These are phyloP conservation scores for Nymphalis urticae DNA, from an alignment of 2,888 invertebrate species.

Conservation along the genomic window DNA sequence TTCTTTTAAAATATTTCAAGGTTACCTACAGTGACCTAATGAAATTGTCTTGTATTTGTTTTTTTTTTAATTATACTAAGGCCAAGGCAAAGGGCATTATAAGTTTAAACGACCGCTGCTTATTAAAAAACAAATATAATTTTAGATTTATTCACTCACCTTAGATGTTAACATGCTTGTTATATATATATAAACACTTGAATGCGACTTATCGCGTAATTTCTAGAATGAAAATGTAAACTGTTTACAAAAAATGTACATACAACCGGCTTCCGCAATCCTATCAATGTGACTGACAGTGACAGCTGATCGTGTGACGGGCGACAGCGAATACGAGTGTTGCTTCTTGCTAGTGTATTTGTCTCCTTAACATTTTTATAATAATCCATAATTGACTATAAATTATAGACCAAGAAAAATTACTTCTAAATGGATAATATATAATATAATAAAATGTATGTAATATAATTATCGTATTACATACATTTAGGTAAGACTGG, in stretches of 20 bases:
- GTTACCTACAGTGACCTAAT: too few species aligned
- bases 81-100: slow-evolving; percentile 16
- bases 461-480: too few species aligned
- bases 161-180: slow-evolving; percentile 40
- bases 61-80: slow-evolving; percentile 18
- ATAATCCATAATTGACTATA: too few species aligned
- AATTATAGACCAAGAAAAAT: too few species aligned
- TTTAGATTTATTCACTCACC: slow-evolving; percentile 27
- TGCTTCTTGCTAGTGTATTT: too few species aligned
- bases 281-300: not conserved
- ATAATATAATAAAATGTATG: too few species aligned
- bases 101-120: not conserved
- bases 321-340: not conserved
- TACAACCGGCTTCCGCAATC: not conserved
- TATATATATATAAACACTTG: not conserved
- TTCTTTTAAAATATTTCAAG: too few species aligned
- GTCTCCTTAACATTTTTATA: too few species aligned
- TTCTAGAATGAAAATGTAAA: slow-evolving; percentile 28
- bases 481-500: too few species aligned
- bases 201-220: slow-evolving; percentile 6
- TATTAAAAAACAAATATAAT: slow-evolving; percentile 6
- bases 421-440: too few species aligned
- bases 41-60: slow-evolving; percentile 9
- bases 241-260: not conserved
- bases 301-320: not conserved